These are phyloP conservation scores for Nemotelus pantherinus DNA, from an alignment of 2,888 invertebrate species.

Conservation along the genomic window DNA sequence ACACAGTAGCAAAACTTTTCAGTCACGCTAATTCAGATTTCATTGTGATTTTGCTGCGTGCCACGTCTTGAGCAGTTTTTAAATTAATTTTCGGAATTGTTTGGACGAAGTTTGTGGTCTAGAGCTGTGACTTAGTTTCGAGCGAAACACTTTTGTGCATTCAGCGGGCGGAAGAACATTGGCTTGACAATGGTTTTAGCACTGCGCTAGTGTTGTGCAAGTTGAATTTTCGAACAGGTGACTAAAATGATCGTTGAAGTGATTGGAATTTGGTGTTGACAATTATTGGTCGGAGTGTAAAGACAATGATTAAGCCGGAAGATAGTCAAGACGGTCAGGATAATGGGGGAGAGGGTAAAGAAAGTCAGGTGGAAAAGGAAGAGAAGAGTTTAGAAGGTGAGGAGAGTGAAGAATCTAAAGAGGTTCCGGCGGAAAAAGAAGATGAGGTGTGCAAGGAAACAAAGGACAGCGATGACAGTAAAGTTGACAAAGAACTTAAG, in stretches of 20 bases:
- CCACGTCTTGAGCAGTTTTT: not conserved
- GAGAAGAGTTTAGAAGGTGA: too few relatives aligned
- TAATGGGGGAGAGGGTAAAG: too few relatives aligned
- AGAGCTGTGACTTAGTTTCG: not conserved
- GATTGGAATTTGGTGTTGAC: conserved; percentile 1
- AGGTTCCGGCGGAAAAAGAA: too few relatives aligned
- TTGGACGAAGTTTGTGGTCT: conserved; percentile 9
- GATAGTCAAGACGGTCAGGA: too few relatives aligned
- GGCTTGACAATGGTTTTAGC: conserved; percentile 2
- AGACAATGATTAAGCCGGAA: not conserved
- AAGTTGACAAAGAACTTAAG: too few relatives aligned
- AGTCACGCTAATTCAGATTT: conserved; percentile 41
- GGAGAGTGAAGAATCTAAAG: too few relatives aligned
- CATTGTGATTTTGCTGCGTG: conserved; percentile 23
- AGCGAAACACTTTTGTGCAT: not conserved
- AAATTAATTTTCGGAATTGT: conserved; percentile 16
- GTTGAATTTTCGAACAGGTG: not conserved
- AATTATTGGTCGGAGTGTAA: not conserved
- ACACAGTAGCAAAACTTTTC: not conserved
- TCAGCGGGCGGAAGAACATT: not conserved
- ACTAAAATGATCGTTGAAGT: conserved; percentile 13
- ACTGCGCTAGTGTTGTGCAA: not conserved
- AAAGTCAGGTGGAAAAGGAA: too few relatives aligned
- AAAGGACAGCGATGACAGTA: too few relatives aligned
- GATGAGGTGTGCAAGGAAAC: too few relatives aligned